Conservation (phyloP, 2,113 vertebrate genomes). For the Rynchops niger region DNA sequence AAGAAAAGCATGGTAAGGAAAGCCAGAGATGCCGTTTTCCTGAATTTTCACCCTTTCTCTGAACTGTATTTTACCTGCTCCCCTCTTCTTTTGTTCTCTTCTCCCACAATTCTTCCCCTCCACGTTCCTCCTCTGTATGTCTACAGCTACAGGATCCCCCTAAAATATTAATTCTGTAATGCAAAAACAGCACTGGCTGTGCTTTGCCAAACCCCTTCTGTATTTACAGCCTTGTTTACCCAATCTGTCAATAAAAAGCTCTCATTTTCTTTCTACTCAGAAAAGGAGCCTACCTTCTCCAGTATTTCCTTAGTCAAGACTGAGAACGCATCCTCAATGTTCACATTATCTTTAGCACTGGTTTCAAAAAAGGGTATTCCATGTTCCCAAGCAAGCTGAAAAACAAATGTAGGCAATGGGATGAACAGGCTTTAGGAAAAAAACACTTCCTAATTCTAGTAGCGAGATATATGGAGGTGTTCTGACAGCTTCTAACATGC, state of each 20-base stretch:
- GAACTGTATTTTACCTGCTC: not conserved
- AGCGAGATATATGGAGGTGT: not conserved
- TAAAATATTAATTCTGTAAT: not conserved
- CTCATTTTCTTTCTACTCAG: not conserved
- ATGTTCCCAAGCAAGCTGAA: conserved; percentile 77
- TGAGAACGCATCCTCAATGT: conserved; percentile 75
- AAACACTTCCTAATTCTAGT: not conserved
- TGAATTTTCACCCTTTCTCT: not conserved
- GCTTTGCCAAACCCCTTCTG: not conserved
- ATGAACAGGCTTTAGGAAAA: not conserved
- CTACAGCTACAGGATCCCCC: not conserved
- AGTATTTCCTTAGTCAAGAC: conserved; percentile 67
- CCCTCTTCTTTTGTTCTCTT: not conserved
- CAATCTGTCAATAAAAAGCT: not conserved
- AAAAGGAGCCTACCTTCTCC: conserved; percentile 68
- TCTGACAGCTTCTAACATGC: conserved; percentile 14
- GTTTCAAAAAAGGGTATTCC: conserved; percentile 78
- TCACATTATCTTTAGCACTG: conserved; percentile 75
- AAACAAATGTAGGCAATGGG: conserved; percentile 16
- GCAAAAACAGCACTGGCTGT: not conserved
- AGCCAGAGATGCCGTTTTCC: not conserved
- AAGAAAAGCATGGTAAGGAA: not conserved
- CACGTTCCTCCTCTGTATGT: rapidly evolving
- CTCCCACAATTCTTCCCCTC: not conserved
- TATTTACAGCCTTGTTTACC: not conserved